Percentiles rank a stretch among this genome's conserved stretches.
Evolutionary conservation across 92 coral and sea anemone genomes (phyloP).

Genomic region (Micromussa lordhowensis): DNA sequence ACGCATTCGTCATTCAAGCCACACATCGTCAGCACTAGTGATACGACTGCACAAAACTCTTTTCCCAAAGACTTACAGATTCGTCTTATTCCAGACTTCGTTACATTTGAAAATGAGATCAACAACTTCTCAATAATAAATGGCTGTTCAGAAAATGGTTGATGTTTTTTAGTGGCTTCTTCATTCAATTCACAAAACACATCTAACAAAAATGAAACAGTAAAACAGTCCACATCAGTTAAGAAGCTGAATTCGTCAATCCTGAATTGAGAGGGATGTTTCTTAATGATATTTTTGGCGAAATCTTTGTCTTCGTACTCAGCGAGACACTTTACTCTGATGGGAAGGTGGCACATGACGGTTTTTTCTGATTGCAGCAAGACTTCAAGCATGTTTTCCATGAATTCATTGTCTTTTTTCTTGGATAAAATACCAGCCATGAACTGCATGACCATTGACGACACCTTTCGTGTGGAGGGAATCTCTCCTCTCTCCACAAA

Average conservation of each 20-base stretch:
- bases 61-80: neutral
- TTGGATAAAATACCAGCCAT: constrained; percentile 55
- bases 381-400: neutral
- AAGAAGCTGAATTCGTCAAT: neutral
- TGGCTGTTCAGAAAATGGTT: neutral
- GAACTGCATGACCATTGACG: constrained; percentile 33
- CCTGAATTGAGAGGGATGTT: neutral
- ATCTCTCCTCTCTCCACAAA: constrained; percentile 37
- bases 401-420: constrained; percentile 1
- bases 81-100: constrained; percentile 18
- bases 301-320: neutral
- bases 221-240: constrained; percentile 12
- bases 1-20: neutral
- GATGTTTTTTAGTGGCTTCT: neutral
- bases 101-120: neutral
- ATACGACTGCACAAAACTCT: neutral
- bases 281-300: neutral
- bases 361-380: neutral
- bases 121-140: no score
- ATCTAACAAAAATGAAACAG: neutral
- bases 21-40: neutral
- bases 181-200: neutral
- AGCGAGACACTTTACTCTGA: neutral
- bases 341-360: neutral
- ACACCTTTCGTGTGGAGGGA: no score